Evolutionary conservation across 2,113 vertebrate species (phyloP), one percentile per base, ranked within the genome.

Genomic region (Phylloscopus whistleri): DNA sequence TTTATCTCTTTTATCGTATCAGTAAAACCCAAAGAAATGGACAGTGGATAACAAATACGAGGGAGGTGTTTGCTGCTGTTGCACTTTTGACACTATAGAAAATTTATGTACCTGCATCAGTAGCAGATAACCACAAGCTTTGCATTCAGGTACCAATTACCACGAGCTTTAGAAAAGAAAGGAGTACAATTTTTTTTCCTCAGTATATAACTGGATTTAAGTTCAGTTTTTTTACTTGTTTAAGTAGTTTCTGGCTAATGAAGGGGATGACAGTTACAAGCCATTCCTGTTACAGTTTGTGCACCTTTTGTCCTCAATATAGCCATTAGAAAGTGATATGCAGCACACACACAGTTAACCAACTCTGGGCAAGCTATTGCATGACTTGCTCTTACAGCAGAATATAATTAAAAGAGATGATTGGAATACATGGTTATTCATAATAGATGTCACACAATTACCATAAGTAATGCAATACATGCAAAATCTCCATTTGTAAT

Each of bases 361-460:
- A 85, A 93, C 73, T 22, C 63, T 79, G 84, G 80, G 92, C 80
- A 68, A 92, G 67, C 63, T 96, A 84, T 77, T 93, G 92, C 94
- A 93, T 95, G 95, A 73, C 69, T 94, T 92, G 73, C 68, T 93
- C 70, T 96, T 95, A 86, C 63, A 91, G 95, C 68, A 80, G 95
- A 97, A 93, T 90, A 91, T 97, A 97, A 98, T 98, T 97, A 97
- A 97, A 97, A 97, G 91, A 96, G 97, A 95, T 95, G 94, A 97
- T 97, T 97, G 95, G 93, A 97, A 96, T 97, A 95, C 88, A 94
- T 97, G 95, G 96, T 96, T 98, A 97, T 98, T 98, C 97, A 95
- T 97, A 96, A 97, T 96, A 97, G 97, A 97, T 98, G 96, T 97
- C 96, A 95, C 75, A 88, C 94, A 97, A 97, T 98, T 97, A 97